Evolutionary conservation across 1,140 invertebrate species (phyloP).

Genomic region (Nebria ingens): DNA sequence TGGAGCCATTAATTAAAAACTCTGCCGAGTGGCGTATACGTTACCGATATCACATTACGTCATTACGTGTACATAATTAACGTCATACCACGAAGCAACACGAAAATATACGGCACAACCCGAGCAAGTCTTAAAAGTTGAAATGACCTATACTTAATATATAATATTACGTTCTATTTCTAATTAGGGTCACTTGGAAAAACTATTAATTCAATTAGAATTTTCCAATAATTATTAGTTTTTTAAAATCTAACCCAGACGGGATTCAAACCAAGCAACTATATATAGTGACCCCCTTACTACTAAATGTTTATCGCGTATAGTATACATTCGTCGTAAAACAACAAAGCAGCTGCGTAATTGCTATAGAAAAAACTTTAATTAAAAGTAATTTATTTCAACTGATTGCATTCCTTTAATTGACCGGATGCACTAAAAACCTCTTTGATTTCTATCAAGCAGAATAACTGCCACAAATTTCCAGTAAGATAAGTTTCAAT

Average conservation of each 20-base stretch:
- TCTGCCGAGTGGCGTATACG: conserved; percentile 1
- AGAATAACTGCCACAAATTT: too few species aligned
- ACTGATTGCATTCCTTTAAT: neutral
- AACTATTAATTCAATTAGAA: too few species aligned
- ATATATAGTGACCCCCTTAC: too few species aligned
- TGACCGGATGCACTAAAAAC: neutral
- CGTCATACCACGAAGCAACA: neutral
- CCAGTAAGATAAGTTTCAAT: too few species aligned
- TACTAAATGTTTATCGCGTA: too few species aligned
- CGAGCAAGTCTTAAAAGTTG: neutral
- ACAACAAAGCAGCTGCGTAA: neutral
- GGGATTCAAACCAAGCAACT: too few species aligned
- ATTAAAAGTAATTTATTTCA: neutral
- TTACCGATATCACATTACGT: conserved; percentile 6
- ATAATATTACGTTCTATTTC: too few species aligned
- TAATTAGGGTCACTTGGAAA: too few species aligned
- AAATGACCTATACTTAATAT: too few species aligned
- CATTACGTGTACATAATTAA: conserved; percentile 5
- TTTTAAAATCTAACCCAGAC: too few species aligned
- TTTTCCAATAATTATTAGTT: too few species aligned
- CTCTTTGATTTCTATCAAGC: neutral
- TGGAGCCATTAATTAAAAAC: conserved; percentile 6
- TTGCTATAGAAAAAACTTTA: neutral
- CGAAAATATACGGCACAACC: neutral
- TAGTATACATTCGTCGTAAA: neutral